Conservation (phyloP, 1,140 invertebrate genomes). For the Sipha flava region DNA sequence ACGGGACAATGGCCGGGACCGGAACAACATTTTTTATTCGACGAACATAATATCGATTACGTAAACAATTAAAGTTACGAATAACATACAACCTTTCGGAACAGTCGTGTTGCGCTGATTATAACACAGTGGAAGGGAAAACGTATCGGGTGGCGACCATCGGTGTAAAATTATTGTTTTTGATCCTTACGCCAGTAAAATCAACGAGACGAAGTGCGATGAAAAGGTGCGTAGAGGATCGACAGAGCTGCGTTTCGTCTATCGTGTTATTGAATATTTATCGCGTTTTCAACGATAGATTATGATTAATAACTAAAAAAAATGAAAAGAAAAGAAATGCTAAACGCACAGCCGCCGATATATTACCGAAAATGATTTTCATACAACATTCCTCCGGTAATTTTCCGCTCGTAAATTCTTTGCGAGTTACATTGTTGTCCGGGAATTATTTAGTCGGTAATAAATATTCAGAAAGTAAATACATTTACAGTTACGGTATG, state of each 20-base stretch:
- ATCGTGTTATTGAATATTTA: slow-evolving; percentile 13
- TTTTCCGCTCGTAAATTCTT: slow-evolving; percentile 22
- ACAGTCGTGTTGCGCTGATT: neutral
- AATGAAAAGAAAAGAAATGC: no score
- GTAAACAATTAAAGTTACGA: no score
- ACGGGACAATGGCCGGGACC: no score
- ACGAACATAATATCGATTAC: no score
- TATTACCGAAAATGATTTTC: slow-evolving; percentile 10
- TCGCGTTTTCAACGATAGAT: neutral
- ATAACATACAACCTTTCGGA: no score
- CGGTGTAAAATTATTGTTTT: no score
- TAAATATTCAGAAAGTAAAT: slow-evolving; percentile 14
- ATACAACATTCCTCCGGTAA: slow-evolving; percentile 7
- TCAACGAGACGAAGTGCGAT: no score
- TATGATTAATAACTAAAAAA: neutral
- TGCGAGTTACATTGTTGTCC: neutral
- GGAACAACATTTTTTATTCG: no score
- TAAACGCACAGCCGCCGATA: neutral
- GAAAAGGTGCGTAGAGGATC: no score
- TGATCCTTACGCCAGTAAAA: no score
- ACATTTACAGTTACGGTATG: neutral
- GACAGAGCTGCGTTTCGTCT: neutral
- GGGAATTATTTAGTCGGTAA: neutral
- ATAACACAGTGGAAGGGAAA: neutral
- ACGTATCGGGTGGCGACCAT: neutral